Base-by-base conservation (phyloP, 2,113 vertebrate species). In the Coreoperca whiteheadi region DNA sequence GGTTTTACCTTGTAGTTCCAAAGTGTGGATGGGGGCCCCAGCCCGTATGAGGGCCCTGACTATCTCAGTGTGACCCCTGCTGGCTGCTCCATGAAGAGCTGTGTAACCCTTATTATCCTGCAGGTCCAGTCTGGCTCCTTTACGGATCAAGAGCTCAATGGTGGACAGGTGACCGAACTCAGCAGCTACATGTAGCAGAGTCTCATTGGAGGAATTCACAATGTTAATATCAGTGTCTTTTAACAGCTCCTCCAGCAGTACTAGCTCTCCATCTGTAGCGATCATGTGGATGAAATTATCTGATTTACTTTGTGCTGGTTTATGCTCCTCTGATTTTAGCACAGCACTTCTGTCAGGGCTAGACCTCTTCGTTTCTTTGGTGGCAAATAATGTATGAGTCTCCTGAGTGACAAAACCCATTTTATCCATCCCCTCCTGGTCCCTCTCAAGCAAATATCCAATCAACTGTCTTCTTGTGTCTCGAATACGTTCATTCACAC, bases 381-480 rank as follows among this genome's bases (percentile, higher is more conserved):
- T 30, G 46, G 57, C 65, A 64, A 15, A 82, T 41, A 15, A 63
- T 53, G 32, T 18, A 12, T 3, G 3, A 39, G 30, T 64, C 56
- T 63, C 89, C 59, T 77, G 30, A n/a, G 64, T 41, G 71, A 1
- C 77, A 70, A 0, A 12, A 39, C n/a, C n/a, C n/a, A n/a, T 82
- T 2, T 84, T 93, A 48, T 21, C 61, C 46, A 81, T 53, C 66
- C 84, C 88, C 16, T 88, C 75, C 54, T 90, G 91, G 54, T 97
- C 96, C 84, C 93, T 96, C 85, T 97, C 94, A 0, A 96, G 80
- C 81, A 96, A 93, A 86, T 96, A 97, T 14, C 95, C 96, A 84
- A 96, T 89, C 74, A 97, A 3, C 80, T 96, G 96, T 82, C 96
- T 96, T 87, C 91, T 94, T 20, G 94, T 86, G 85, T 96, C 96